Evolutionary conservation across 2,888 invertebrate species (phyloP).

Genomic region (Nymphalis c-album): DNA sequence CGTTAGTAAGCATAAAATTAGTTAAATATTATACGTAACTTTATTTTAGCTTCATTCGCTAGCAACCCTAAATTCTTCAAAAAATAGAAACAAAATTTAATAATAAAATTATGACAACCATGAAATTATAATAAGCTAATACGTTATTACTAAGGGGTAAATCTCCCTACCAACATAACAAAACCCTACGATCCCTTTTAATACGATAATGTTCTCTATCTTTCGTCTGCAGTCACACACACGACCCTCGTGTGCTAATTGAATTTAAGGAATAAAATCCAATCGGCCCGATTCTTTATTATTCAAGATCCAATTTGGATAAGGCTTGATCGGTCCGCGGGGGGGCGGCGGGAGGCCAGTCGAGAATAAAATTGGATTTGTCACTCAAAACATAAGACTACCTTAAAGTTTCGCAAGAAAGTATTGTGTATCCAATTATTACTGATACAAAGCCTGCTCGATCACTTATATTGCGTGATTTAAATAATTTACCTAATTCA

Average conservation of each 20-base stretch:
- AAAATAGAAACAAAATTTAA: conserved; percentile 2
- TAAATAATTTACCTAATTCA: too few species aligned
- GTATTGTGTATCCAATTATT: conserved; percentile 37
- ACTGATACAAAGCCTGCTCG: background rate
- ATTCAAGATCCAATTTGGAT: conserved; percentile 83
- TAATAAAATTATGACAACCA: conserved; percentile 17
- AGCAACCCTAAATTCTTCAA: background rate
- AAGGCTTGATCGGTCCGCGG: conserved; percentile 80
- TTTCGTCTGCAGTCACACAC: conserved; percentile 80
- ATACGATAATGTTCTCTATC: conserved; percentile 79
- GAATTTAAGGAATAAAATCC: conserved; percentile 83
- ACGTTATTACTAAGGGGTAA: conserved; percentile 39
- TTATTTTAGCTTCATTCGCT: too few species aligned
- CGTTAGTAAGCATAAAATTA: too few species aligned
- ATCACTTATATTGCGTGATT: background rate
- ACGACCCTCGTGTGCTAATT: conserved; percentile 81
- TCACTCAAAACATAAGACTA: conserved; percentile 82
- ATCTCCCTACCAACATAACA: conserved; percentile 53
- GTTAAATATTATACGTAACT: too few species aligned
- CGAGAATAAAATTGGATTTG: conserved; percentile 81
- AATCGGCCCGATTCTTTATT: conserved; percentile 83
- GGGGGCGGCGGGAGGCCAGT: conserved; percentile 67
- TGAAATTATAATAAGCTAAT: conserved; percentile 32
- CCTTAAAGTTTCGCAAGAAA: conserved; percentile 60
- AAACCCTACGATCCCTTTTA: conserved; percentile 72